A percentile compares a stretch with the other conserved stretches of the same genome.
Conservation (phyloP, 2,888 invertebrate species). For the Brachyptera risi region DNA sequence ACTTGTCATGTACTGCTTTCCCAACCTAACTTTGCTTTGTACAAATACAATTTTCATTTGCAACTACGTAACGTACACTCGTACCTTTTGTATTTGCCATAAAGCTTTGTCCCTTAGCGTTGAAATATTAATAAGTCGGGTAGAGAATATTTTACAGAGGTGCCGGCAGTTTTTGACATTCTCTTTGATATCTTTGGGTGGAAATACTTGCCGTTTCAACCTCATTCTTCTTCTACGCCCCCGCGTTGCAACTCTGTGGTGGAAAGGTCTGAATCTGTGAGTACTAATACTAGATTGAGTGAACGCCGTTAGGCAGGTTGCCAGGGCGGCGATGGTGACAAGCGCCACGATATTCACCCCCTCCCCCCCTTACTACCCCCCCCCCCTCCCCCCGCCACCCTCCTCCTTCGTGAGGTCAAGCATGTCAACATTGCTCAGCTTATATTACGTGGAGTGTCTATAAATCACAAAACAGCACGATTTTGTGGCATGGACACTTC, state of each 20-base stretch:
- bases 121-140: constrained; percentile 18
- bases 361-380: too few species aligned
- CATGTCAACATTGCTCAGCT: constrained; percentile 19
- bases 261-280: background rate
- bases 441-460: constrained; percentile 6
- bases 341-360: too few species aligned
- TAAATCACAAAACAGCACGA: constrained; percentile 18
- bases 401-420: constrained; percentile 12
- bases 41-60: background rate
- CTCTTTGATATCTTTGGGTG: constrained; percentile 6
- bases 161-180: constrained; percentile 10
- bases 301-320: background rate
- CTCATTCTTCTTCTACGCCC: constrained; percentile 7
- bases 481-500: too few species aligned
- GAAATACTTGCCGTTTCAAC: constrained; percentile 8
- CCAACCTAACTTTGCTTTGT: background rate
- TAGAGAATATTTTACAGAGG: constrained; percentile 16
- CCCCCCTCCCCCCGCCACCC: constrained; percentile 1
- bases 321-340: background rate
- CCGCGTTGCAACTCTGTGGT: too few species aligned
- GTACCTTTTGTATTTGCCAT: constrained; percentile 9
- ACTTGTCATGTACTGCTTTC: background rate
- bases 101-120: constrained; percentile 15
- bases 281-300: background rate
- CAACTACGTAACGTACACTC: background rate